Conservation (phyloP, 2,797 vertebrate genomes). For the Monodelphis domestica region DNA sequence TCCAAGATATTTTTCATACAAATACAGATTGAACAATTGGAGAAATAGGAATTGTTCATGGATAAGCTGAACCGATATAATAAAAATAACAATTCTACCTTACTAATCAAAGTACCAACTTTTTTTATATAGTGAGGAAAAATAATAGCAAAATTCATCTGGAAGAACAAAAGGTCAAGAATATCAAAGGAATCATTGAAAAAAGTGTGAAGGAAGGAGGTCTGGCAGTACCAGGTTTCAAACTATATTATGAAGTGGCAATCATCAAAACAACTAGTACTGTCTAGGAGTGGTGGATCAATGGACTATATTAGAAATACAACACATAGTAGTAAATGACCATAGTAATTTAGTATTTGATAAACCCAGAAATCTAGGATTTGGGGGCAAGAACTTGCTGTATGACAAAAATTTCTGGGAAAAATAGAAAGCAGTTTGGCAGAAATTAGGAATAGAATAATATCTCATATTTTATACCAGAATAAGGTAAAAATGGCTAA, state of each 20-base stretch:
- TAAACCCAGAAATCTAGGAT: neutral
- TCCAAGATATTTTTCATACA: neutral
- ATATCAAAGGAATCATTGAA: neutral
- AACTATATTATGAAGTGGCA: neutral
- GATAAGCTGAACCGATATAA: neutral
- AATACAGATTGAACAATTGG: neutral
- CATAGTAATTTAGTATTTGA: neutral
- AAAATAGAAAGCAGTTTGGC: neutral
- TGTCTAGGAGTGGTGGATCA: neutral
- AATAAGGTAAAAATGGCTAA: neutral
- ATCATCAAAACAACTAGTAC: neutral
- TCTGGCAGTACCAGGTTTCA: neutral
- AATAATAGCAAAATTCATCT: neutral
- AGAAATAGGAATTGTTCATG: neutral
- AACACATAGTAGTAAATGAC: neutral
- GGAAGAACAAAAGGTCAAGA: neutral
- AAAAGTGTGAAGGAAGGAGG: neutral
- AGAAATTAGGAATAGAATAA: neutral
- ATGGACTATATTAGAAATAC: neutral
- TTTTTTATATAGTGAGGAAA: neutral
- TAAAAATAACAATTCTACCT: neutral
- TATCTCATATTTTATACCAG: neutral
- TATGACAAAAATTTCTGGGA: neutral
- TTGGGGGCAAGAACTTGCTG: neutral
- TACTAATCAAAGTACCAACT: neutral